Evolutionary conservation across 2,888 invertebrate species (phyloP), one percentile per base, ranked within the genome.

Genomic region (Antheraea yamamai): DNA sequence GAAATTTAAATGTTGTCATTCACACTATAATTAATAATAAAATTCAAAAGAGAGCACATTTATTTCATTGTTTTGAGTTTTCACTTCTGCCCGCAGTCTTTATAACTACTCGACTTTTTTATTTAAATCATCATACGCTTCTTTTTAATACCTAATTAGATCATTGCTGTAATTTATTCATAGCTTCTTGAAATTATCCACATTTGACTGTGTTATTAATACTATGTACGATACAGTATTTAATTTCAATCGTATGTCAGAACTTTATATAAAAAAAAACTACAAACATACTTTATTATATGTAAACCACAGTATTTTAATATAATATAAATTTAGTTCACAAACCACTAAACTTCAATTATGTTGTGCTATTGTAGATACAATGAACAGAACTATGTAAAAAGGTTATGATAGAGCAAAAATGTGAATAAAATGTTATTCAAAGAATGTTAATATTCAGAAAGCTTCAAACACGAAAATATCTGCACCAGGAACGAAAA

Each of bases 401-500:
- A 66, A 16, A 66, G 64, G n/a, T 20, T 20, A 66, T 16, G 30
- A 66, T 18, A 16, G 14, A 16, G 16, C 16, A 30, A 30, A 66
- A 66, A 30, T 66, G 30, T 16, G 16, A 26, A 66, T 66, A 66
- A 64, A 64, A 14, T 30, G 14, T 66, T 4, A 66, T 26, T 30
- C 26, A 3, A 26, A 66, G 30, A 16, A 66, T 30, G 26, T 66
- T 66, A 30, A 66, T 26, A 66, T 66, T 66, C 30, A 30, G 26
- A 30, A 66, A 26, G 30, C 6, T 26, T 66, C 39, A 70, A 39
- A 70, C 39, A 78, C 70, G 39, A 70, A 70, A 70, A 70, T 70
- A 70, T 70, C 79, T 79, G 77, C 79, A 79, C 79, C 79, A 78
- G 79, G 83, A 82, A 83, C 83, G 78, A 80, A 84, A 83, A 82